Conservation (phyloP, 2,888 invertebrate species). For the Caenorhabditis japonica region DNA sequence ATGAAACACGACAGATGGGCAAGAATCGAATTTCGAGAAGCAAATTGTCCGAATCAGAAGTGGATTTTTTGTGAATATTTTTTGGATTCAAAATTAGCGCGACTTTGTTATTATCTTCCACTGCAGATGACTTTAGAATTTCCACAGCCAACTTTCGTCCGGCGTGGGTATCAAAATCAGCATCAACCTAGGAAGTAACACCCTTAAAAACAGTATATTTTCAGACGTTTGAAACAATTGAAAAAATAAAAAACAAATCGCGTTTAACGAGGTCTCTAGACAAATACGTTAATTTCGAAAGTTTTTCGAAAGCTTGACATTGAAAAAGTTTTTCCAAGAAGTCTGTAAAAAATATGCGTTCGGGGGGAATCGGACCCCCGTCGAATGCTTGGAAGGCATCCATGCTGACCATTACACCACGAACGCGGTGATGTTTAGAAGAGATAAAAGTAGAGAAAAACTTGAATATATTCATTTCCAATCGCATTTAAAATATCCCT, state of each 20-base stretch:
- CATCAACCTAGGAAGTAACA: conserved; percentile 88
- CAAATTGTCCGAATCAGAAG: background rate
- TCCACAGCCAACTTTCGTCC: conserved; percentile 83
- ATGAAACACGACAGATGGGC: too few species aligned
- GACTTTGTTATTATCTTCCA: conserved; percentile 15
- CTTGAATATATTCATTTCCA: too few species aligned
- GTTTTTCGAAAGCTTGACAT: background rate
- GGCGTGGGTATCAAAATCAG: conserved; percentile 85
- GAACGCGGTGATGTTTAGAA: too few species aligned
- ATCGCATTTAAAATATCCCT: too few species aligned
- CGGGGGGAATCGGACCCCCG: too few species aligned
- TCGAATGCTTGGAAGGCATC: too few species aligned
- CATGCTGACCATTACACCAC: too few species aligned
- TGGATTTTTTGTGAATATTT: background rate
- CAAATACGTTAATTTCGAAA: too few species aligned
- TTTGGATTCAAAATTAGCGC: conserved; percentile 26
- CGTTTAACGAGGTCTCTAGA: too few species aligned
- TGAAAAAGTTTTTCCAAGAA: background rate
- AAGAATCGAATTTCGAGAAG: too few species aligned
- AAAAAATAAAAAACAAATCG: too few species aligned
- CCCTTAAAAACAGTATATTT: conserved; percentile 64
- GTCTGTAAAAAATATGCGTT: background rate
- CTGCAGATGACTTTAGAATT: background rate
- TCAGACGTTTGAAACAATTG: too few species aligned
- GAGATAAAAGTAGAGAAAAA: background rate